A percentile compares a stretch with the other conserved stretches of the same genome.
Conservation (phyloP, 2,113 vertebrate species). For the Hippocampus mohnikei region DNA sequence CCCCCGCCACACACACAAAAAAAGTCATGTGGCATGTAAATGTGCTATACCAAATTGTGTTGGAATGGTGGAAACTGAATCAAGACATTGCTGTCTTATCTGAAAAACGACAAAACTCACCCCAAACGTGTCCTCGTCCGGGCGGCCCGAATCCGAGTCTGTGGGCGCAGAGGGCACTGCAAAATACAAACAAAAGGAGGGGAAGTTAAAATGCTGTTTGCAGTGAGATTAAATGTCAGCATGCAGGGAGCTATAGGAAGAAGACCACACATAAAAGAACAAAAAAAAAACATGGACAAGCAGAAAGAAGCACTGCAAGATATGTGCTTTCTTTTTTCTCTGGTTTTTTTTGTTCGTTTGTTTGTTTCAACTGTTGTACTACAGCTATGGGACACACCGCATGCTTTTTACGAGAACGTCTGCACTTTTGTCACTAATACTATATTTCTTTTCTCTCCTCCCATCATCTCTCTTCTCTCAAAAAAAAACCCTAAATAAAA, state of each 20-base stretch:
- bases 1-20: too few relatives aligned
- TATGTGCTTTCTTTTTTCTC: not conserved
- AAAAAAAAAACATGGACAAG: not conserved
- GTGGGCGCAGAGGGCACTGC: constrained; percentile 47
- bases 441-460: not conserved
- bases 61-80: too few relatives aligned
- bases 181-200: constrained; percentile 31
- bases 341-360: not conserved
- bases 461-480: not conserved
- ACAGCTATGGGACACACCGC: too few relatives aligned
- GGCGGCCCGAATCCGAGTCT: constrained; percentile 81
- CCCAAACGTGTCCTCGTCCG: constrained; percentile 92
- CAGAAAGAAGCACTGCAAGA: constrained; percentile 1
- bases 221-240: not conserved
- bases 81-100: not conserved
- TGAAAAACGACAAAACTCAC: constrained; percentile 72
- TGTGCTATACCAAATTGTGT: too few relatives aligned
- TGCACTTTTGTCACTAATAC: too few relatives aligned
- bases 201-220: constrained; percentile 12
- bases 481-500: too few relatives aligned
- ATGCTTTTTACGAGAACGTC: too few relatives aligned
- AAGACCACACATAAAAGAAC: not conserved
- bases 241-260: not conserved
- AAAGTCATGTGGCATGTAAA: too few relatives aligned
- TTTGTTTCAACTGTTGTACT: too few relatives aligned